Evolutionary conservation across 1,140 invertebrate genomes (phyloP).

Genomic region (Latrodectus geometricus): DNA sequence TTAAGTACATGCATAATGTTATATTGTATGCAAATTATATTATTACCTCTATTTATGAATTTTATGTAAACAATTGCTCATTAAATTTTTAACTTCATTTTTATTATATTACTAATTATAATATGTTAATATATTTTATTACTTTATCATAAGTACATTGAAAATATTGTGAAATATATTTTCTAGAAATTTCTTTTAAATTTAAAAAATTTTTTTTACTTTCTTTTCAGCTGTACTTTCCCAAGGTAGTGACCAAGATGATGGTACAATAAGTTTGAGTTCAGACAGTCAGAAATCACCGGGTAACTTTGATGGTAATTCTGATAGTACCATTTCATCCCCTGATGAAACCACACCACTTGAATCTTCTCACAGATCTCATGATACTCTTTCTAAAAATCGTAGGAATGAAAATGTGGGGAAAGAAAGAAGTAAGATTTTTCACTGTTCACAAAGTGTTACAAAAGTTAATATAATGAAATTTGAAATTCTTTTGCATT

Average conservation of each 20-base stretch:
- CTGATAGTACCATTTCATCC: slow-evolving; percentile 62
- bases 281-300: slow-evolving; percentile 61
- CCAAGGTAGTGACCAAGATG: neutral
- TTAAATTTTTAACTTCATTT: too few species aligned
- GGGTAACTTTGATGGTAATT: slow-evolving; percentile 65
- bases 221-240: neutral
- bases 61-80: too few species aligned
- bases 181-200: too few species aligned
- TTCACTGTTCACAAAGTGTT: neutral
- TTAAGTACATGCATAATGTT: too few species aligned
- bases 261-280: slow-evolving; percentile 19
- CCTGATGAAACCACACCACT: slow-evolving; percentile 63
- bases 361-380: slow-evolving; percentile 35
- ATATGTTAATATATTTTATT: too few species aligned
- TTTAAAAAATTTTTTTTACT: too few species aligned
- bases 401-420: slow-evolving; percentile 18
- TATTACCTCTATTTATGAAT: too few species aligned
- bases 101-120: too few species aligned
- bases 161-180: too few species aligned
- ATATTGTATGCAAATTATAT: too few species aligned
- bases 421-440: slow-evolving; percentile 36
- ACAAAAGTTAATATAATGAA: neutral
- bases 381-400: slow-evolving; percentile 59
- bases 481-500: neutral
- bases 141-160: too few species aligned